Evolutionary conservation across 2,888 invertebrate species (phyloP).

Genomic region (Chironomus riparius): DNA sequence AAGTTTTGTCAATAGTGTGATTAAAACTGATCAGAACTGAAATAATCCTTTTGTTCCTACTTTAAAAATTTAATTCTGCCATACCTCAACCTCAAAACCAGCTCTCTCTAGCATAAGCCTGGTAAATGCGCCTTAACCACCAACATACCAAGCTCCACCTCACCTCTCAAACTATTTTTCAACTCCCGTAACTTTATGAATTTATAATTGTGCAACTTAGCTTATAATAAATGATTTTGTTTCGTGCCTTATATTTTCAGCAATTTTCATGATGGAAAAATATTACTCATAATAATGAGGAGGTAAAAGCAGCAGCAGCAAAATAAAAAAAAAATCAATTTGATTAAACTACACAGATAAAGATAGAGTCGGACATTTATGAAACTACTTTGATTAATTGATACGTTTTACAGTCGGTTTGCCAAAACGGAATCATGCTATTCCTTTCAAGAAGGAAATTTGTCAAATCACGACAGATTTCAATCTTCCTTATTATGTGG

Average conservation of each 20-base stretch:
- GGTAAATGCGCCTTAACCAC: too few relatives aligned
- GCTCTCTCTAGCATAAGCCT: not conserved
- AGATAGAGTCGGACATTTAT: too few relatives aligned
- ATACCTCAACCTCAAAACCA: too few relatives aligned
- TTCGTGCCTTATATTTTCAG: not conserved
- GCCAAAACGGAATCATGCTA: not conserved
- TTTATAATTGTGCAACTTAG: constrained; percentile 13
- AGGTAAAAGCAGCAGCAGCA: not conserved
- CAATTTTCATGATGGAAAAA: not conserved
- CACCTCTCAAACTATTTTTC: too few relatives aligned
- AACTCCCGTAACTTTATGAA: constrained; percentile 1
- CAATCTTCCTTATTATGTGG: not conserved
- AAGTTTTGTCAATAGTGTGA: too few relatives aligned
- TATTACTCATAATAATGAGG: not conserved
- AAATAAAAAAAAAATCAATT: too few relatives aligned
- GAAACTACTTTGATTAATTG: not conserved
- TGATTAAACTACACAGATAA: too few relatives aligned
- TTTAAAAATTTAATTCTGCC: too few relatives aligned
- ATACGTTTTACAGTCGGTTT: not conserved
- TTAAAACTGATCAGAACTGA: too few relatives aligned
- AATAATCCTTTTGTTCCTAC: too few relatives aligned
- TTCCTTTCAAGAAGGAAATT: not conserved
- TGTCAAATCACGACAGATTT: constrained; percentile 5
- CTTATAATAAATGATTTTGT: constrained; percentile 10
- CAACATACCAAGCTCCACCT: too few relatives aligned